phyloP scores from a whole-genome alignment of 2,888 invertebrate species.

The Miltochrista miniata region DNA sequence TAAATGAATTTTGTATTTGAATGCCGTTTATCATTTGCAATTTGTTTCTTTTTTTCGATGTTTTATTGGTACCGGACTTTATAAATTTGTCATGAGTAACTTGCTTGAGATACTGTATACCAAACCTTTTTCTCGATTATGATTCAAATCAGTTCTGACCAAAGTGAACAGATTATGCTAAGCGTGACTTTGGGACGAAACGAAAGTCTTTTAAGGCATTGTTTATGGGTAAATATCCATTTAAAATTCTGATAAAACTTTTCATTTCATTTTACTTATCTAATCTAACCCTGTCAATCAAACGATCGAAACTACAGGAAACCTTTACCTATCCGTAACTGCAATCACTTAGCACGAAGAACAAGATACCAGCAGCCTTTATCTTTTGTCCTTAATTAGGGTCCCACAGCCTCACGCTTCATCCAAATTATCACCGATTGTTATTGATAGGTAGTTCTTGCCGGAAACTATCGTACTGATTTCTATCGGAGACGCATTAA shows the following conservation, averaged over 20 bases:
- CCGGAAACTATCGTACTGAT: no score
- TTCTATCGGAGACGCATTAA: constrained; percentile 1
- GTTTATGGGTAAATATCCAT: no score
- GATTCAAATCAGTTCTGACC: constrained; percentile 22
- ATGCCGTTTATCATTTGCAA: constrained; percentile 33
- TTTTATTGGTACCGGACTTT: constrained; percentile 37
- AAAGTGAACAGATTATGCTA: constrained; percentile 3
- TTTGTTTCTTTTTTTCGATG: constrained; percentile 34
- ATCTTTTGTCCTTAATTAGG: no score
- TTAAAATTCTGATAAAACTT: no score
- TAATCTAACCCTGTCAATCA: no score
- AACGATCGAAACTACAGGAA: no score
- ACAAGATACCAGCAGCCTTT: not conserved
- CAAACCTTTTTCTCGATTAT: constrained; percentile 16
- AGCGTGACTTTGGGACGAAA: no score
- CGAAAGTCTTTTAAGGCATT: no score
- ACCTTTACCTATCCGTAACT: not conserved
- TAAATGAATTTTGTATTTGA: constrained; percentile 32
- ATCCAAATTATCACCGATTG: no score
- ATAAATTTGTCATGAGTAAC: constrained; percentile 29
- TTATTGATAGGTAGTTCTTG: no score
- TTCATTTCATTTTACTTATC: no score
- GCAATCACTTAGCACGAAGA: not conserved
- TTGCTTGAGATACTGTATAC: constrained; percentile 3
- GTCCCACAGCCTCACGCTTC: no score